phyloP scores from a whole-genome alignment of 2,888 invertebrate species.

The Labia minor region DNA sequence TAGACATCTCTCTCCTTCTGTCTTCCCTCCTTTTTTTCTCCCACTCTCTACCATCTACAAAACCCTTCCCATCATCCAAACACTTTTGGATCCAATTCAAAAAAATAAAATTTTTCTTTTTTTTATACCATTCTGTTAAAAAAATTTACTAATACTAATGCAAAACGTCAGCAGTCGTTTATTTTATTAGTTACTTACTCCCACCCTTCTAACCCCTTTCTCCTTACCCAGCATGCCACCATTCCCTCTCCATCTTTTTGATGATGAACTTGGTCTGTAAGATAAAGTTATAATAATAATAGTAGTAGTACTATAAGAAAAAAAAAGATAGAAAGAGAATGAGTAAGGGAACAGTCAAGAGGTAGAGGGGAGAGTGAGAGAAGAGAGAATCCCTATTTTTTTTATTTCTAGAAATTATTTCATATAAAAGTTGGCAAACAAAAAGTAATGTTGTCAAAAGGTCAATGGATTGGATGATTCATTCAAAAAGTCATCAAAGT shows the following conservation, averaged over 20 bases:
- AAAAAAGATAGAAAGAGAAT: too few species aligned
- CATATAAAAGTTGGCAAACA: conserved; percentile 2
- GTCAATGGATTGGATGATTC: background rate
- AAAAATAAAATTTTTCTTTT: background rate
- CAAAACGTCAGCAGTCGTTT: background rate
- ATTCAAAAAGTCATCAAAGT: conserved; percentile 5
- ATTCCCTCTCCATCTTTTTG: background rate
- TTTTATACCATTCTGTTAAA: background rate
- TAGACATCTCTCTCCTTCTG: too few species aligned
- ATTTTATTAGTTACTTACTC: background rate
- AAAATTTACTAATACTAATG: background rate
- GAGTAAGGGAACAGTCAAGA: too few species aligned
- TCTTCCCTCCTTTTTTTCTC: too few species aligned
- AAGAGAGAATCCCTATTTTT: too few species aligned
- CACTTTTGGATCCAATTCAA: background rate
- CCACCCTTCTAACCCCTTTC: background rate
- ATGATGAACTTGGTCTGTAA: too few species aligned
- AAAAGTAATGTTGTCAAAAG: conserved; percentile 1
- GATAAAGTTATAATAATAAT: too few species aligned
- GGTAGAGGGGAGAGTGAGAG: too few species aligned
- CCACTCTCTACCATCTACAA: too few species aligned
- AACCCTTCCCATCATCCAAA: background rate
- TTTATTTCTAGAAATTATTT: background rate
- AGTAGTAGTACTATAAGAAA: too few species aligned
- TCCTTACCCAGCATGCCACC: too few species aligned